Conservation (phyloP, 2,888 invertebrate species). For the Phortica okadai region DNA sequence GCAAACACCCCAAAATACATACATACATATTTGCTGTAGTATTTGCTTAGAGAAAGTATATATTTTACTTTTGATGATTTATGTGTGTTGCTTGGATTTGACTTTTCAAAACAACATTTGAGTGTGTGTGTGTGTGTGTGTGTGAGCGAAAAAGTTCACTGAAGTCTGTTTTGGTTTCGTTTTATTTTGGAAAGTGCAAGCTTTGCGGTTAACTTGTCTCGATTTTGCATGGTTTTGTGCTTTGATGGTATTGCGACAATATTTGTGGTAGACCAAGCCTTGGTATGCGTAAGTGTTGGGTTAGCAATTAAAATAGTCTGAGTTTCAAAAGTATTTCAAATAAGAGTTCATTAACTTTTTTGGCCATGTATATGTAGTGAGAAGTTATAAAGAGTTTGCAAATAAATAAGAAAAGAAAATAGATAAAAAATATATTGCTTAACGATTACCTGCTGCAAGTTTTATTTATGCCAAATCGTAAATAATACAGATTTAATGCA, state of each 20-base stretch:
- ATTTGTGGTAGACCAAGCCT: constrained; percentile 18
- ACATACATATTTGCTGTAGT: background rate
- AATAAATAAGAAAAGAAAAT: too few relatives aligned
- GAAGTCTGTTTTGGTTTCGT: background rate
- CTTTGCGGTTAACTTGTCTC: constrained; percentile 17
- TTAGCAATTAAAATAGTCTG: constrained; percentile 2
- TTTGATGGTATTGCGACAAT: constrained; percentile 18
- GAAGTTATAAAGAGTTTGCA: too few relatives aligned
- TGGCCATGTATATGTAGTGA: too few relatives aligned
- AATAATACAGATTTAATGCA: background rate
- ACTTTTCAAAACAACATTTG: background rate
- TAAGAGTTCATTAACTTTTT: too few relatives aligned
- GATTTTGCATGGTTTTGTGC: constrained; percentile 5
- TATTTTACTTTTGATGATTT: constrained; percentile 19
- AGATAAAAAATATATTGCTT: too few relatives aligned
- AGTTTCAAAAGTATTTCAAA: background rate
- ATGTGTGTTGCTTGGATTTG: constrained; percentile 6
- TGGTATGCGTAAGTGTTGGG: background rate
- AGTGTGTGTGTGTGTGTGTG: background rate
- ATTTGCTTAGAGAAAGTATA: background rate
- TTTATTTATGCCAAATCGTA: too few relatives aligned
- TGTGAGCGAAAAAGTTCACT: background rate
- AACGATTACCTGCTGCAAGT: too few relatives aligned
- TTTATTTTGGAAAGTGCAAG: constrained; percentile 19
- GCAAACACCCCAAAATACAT: background rate